Evolutionary conservation across 2,113 vertebrate species (phyloP).

Genomic region (Xenus cinereus): DNA sequence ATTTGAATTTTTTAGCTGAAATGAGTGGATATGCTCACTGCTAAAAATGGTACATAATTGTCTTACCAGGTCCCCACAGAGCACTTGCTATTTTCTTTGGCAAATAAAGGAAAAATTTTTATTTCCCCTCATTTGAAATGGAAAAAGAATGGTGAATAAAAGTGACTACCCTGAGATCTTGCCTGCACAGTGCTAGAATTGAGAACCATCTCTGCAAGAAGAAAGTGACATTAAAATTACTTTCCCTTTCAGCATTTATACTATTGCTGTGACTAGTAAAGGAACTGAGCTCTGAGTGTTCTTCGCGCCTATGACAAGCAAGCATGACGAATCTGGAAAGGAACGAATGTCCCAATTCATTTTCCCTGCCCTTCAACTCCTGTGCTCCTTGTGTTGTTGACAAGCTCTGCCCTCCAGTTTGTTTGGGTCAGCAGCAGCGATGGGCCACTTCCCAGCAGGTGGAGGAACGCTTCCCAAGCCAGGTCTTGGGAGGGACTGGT

Average conservation of each 20-base stretch:
- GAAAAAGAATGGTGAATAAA: not conserved
- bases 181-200: not conserved
- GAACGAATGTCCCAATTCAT: not conserved
- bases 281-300: not conserved
- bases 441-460: not conserved
- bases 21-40: not conserved
- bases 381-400: not conserved
- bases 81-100: not conserved
- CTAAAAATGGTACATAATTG: not conserved
- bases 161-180: not conserved
- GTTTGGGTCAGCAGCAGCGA: not conserved
- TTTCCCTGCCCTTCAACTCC: not conserved
- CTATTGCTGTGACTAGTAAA: not conserved
- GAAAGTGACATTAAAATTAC: not conserved
- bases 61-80: not conserved
- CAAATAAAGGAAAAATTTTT: conserved; percentile 20
- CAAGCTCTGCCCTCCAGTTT: not conserved
- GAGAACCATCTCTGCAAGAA: not conserved
- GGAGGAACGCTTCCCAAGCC: not conserved
- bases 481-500: not conserved
- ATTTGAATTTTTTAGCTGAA: not conserved
- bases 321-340: not conserved
- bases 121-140: conserved; percentile 11
- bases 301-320: not conserved
- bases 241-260: not conserved